Evolutionary conservation across 2,797 vertebrate species (phyloP).

Genomic region (Oryzias dopingdopingensis): DNA sequence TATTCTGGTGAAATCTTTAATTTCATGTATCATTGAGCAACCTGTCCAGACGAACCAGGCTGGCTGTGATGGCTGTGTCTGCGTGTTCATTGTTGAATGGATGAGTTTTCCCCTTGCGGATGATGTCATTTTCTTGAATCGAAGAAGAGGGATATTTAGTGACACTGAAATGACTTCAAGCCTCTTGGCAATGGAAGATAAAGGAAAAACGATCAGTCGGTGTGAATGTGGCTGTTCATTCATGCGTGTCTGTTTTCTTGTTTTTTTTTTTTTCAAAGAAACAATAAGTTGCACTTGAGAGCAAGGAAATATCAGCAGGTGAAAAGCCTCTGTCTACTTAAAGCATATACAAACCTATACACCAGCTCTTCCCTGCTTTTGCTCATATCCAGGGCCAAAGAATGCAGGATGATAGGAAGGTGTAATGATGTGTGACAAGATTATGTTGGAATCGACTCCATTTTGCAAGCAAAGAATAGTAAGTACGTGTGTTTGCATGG

Average conservation of each 20-base stretch:
- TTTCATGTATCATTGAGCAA: conserved; percentile 81
- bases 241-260: conserved; percentile 24
- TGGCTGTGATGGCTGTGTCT: conserved; percentile 45
- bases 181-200: conserved; percentile 49
- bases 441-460: conserved; percentile 60
- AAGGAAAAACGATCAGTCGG: conserved; percentile 42
- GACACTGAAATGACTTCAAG: conserved; percentile 47
- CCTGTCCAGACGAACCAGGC: conserved; percentile 63
- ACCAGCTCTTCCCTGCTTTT: conserved; percentile 13
- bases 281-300: conserved; percentile 11
- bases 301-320: conserved; percentile 12
- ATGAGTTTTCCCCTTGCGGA: conserved; percentile 58
- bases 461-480: conserved; percentile 21
- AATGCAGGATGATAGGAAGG: conserved; percentile 52
- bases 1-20: conserved; percentile 71
- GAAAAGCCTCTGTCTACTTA: conserved; percentile 38
- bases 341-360: conserved; percentile 29
- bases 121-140: conserved; percentile 52
- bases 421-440: conserved; percentile 67
- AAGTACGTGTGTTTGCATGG: conserved; percentile 10
- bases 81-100: conserved; percentile 35
- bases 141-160: conserved; percentile 49
- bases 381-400: conserved; percentile 32
- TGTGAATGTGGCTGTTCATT: conserved; percentile 13
- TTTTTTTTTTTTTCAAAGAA: conserved; percentile 4